Conservation (phyloP, 35 echinoderm and acorn worm genomes). For the Anneissia japonica region DNA sequence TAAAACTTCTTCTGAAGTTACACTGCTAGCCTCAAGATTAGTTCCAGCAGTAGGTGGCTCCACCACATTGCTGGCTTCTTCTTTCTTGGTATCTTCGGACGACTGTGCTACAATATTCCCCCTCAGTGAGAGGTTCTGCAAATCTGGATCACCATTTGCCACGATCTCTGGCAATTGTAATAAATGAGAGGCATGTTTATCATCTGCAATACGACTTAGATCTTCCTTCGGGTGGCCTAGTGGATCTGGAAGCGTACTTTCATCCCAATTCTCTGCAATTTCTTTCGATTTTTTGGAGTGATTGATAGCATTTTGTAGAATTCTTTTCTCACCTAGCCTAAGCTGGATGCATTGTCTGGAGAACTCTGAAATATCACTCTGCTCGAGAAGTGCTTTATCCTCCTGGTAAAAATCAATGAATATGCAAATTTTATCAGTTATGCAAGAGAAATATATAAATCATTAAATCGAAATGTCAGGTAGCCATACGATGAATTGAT, state of each 20-base stretch:
- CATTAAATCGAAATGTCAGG: too few species aligned
- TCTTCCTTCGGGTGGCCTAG: not conserved
- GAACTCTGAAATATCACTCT: slow-evolving; percentile 30
- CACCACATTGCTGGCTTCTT: not conserved
- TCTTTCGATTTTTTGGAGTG: slow-evolving; percentile 37
- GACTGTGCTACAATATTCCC: not conserved
- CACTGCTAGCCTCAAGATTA: not conserved
- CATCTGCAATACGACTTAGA: not conserved
- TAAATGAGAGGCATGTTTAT: not conserved
- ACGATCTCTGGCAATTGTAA: not conserved
- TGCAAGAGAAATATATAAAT: not conserved
- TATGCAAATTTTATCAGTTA: not conserved
- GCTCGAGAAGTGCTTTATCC: slow-evolving; percentile 36
- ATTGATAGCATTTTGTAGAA: slow-evolving; percentile 58
- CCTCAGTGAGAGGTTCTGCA: not conserved
- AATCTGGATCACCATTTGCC: not conserved
- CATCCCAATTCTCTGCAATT: slow-evolving; percentile 21
- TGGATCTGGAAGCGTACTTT: not conserved
- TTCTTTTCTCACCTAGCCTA: slow-evolving; percentile 50
- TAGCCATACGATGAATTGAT: too few species aligned
- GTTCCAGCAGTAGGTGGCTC: not conserved
- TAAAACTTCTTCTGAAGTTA: not conserved
- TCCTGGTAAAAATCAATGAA: slow-evolving; percentile 25
- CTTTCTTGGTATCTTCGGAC: not conserved
- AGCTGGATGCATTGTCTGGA: slow-evolving; percentile 53